Evolutionary conservation across 2,797 vertebrate species (phyloP), one percentile per base, ranked within the genome.

Genomic region (Trematomus bernacchii): DNA sequence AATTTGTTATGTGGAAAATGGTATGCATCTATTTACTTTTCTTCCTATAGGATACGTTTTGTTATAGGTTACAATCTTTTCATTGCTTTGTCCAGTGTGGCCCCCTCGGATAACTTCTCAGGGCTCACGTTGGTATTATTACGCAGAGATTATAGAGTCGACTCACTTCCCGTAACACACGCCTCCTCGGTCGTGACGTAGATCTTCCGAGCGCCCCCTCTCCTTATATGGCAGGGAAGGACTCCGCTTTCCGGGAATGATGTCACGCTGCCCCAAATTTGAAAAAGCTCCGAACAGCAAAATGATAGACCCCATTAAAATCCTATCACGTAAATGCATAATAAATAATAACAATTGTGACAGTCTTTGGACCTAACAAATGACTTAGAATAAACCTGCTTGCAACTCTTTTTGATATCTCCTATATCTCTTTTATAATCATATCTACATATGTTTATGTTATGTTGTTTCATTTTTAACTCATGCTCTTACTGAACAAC

Each of bases 81-180:
- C n/a, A 70, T 37, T 83, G 61, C 60, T 71, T 78, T 59, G 71
- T 19, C 80, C 74, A 13, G 60, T 54, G 54, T 65, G 37, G 65
- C 27, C 51, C 60, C 52, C 58, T 65, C 5, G 54, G 51, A 57
- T 30, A 51, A 54, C 44, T 73, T 77, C 43, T 78, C 66, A 51
- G 54, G 69, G 61, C 16, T 80, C 76, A 43, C 9, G 27, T 27
- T 27, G 27, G 27, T 27, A 18, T 51, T 60, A 73, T 81, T 47
- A 64, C 43, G 73, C 75, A 16, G 61, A 64, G 83, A 87, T 83
- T 75, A 83, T 43, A 44, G 44, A 57, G 68, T 57, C 51, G 51
- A 73, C 43, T 84, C 87, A 83, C 76, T 95, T 96, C 93, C 93
- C 86, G 94, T 92, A 94, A 94, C 0, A 76, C 91, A 86, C 92